Percentiles rank a stretch among this genome's conserved stretches.
Conservation (phyloP, 2,113 vertebrate species). For the Sciurus niger region DNA sequence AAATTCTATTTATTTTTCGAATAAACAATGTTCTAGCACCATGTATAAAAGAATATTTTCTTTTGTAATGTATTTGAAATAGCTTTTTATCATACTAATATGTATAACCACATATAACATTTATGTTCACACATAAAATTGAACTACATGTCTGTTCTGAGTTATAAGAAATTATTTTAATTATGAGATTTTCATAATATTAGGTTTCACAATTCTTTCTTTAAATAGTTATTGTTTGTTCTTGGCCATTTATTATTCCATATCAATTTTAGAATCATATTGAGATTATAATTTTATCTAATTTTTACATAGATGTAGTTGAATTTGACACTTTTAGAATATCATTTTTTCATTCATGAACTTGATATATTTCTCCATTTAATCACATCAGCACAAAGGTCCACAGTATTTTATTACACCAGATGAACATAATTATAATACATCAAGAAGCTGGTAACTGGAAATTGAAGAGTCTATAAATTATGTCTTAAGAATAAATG, state of each 20-base stretch:
- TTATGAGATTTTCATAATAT: not conserved
- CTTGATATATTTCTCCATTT: constrained; percentile 58
- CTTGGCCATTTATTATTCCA: not conserved
- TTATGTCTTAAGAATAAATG: constrained; percentile 40
- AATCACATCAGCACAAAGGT: not conserved
- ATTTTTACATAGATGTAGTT: not conserved
- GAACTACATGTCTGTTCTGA: not conserved
- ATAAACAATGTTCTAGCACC: not conserved
- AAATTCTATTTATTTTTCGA: not conserved
- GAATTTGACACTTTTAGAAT: constrained; percentile 61
- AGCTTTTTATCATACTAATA: not conserved
- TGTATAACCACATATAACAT: not conserved
- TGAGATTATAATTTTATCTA: constrained; percentile 35
- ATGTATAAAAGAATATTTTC: not conserved
- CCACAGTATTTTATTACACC: constrained; percentile 43
- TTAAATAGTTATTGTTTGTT: not conserved
- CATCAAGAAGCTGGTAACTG: not conserved
- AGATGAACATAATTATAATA: constrained; percentile 47
- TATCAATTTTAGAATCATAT: not conserved
- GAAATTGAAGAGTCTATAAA: constrained; percentile 48
- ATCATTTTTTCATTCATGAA: constrained; percentile 15
- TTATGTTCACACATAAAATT: not conserved
- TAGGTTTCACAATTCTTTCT: not conserved
- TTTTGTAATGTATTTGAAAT: not conserved
- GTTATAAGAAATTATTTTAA: not conserved